These are phyloP conservation scores for Paragorgia papillata DNA, from an alignment of 92 coral and sea anemone genomes.

Conservation along the genomic window DNA sequence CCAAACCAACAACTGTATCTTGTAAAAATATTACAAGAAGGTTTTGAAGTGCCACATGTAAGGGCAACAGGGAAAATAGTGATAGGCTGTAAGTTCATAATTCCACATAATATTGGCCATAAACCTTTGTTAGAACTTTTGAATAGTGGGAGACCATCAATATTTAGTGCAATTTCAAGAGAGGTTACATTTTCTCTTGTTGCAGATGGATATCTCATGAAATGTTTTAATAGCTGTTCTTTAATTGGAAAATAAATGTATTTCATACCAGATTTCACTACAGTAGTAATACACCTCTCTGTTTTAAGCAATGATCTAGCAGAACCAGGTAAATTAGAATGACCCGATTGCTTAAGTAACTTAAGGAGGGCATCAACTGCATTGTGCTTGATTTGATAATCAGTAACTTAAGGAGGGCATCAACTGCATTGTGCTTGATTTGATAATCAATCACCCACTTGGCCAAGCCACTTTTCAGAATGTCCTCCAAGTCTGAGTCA, in stretches of 20 bases:
- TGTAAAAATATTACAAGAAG: background rate
- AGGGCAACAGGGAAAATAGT: slow-evolving; percentile 23
- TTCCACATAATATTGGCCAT: slow-evolving; percentile 33
- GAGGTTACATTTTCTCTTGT: background rate
- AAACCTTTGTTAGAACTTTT: slow-evolving; percentile 15
- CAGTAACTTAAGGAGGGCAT: too few species aligned
- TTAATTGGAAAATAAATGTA: background rate
- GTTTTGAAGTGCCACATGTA: slow-evolving; percentile 13
- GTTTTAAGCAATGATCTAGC: slow-evolving; percentile 1
- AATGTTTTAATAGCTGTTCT: background rate
- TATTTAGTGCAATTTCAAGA: background rate
- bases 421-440: slow-evolving; percentile 30
- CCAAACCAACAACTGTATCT: slow-evolving; percentile 9
- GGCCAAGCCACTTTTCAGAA: background rate
- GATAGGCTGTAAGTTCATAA: background rate
- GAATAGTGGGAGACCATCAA: slow-evolving; percentile 13
- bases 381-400: too few species aligned
- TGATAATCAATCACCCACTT: slow-evolving; percentile 13
- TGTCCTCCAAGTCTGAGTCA: background rate
- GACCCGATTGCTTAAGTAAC: too few species aligned
- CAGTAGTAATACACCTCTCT: background rate
- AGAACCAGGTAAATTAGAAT: slow-evolving; percentile 15
- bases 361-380: too few species aligned
- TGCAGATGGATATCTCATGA: background rate
- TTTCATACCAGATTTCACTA: slow-evolving; percentile 18